Conservation (phyloP, 2,797 vertebrate species). For the Falco novaeseelandiae region DNA sequence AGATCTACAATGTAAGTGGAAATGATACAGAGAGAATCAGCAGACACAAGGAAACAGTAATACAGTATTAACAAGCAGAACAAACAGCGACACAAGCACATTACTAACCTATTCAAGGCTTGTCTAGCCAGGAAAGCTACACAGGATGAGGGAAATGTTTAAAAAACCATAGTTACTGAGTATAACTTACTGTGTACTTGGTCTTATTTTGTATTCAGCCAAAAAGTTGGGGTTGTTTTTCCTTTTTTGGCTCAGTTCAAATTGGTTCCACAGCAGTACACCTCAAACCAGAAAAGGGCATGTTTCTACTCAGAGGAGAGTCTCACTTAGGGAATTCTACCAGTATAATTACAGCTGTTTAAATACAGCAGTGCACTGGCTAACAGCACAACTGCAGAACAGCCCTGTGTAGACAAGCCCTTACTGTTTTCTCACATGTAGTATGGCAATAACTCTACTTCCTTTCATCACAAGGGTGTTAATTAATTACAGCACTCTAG, state of each 20-base stretch:
- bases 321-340: background rate
- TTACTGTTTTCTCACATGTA: background rate
- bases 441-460: background rate
- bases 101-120: background rate
- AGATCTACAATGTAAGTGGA: background rate
- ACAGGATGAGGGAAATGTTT: background rate
- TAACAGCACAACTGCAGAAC: background rate
- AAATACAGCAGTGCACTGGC: background rate
- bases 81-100: background rate
- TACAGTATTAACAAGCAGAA: background rate
- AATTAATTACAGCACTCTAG: background rate
- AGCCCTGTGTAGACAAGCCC: background rate
- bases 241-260: background rate
- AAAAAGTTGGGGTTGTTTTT: background rate
- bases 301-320: background rate
- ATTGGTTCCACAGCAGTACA: background rate
- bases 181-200: background rate
- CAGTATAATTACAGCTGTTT: slow-evolving; percentile 1
- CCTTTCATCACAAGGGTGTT: background rate
- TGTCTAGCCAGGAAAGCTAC: background rate
- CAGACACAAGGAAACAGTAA: background rate
- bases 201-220: background rate
- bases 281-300: background rate
- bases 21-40: background rate
- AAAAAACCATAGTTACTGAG: background rate